Evolutionary conservation across 2,113 vertebrate genomes (phyloP).

Genomic region (Aleadryas rufinucha): DNA sequence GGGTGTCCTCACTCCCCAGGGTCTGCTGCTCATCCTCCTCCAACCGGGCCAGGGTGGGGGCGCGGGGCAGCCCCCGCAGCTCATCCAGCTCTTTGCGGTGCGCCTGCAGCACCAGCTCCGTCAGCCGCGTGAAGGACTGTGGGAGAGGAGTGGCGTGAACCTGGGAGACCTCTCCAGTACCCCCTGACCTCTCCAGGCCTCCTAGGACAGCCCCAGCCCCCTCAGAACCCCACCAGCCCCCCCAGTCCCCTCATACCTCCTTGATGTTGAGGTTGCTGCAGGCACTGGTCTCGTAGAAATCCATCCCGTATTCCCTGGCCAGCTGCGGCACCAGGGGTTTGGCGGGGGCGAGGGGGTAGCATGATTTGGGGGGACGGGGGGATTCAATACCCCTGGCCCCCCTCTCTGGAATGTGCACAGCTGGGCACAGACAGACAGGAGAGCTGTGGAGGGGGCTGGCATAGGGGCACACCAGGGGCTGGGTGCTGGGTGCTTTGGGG

Average conservation of each 20-base stretch:
- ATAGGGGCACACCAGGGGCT: background rate
- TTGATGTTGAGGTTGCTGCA: constrained; percentile 95
- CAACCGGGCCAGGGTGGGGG: constrained; percentile 81
- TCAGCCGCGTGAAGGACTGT: constrained; percentile 91
- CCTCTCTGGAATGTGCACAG: background rate
- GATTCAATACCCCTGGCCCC: background rate
- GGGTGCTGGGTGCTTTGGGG: background rate
- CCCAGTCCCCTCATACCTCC: constrained; percentile 76
- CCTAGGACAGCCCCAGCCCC: background rate
- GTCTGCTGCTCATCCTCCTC: constrained; percentile 86
- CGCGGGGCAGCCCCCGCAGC: constrained; percentile 71
- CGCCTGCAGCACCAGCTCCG: constrained; percentile 91
- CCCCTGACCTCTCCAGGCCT: background rate
- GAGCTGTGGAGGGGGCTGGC: rapidly evolving
- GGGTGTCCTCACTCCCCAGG: constrained; percentile 66
- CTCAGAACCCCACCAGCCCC: background rate
- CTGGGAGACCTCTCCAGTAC: no score
- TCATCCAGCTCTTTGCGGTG: constrained; percentile 93
- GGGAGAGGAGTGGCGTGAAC: background rate
- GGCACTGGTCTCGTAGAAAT: constrained; percentile 99
- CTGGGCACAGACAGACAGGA: background rate
- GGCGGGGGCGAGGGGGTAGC: background rate
- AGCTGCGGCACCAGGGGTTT: constrained; percentile 74
- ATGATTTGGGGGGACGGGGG: background rate
- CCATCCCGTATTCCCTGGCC: constrained; percentile 94